These are phyloP conservation scores for Pristionchus japonicus DNA, from an alignment of 2,888 invertebrate genomes.

Conservation along the genomic window DNA sequence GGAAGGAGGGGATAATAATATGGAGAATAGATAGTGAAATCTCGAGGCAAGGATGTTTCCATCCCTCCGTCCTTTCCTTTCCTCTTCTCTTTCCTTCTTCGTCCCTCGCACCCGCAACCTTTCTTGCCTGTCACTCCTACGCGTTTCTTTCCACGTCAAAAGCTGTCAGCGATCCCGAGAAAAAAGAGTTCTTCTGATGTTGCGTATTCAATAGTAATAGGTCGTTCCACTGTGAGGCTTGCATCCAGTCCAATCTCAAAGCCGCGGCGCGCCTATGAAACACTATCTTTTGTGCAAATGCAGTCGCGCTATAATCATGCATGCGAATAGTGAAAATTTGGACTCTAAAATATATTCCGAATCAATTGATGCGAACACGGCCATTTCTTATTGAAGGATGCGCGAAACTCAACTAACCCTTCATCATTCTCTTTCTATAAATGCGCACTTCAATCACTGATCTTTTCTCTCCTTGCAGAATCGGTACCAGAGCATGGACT, in stretches of 20 bases:
- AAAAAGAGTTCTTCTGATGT: not conserved
- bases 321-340: no score
- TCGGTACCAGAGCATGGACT: slow-evolving; percentile 48
- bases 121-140: not conserved
- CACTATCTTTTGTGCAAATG: no score
- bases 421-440: no score
- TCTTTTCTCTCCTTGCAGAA: slow-evolving; percentile 39
- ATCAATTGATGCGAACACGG: no score
- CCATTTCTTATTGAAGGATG: no score
- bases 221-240: not conserved
- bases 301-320: no score
- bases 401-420: no score
- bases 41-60: slow-evolving; percentile 29
- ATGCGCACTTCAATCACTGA: no score
- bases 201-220: not conserved
- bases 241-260: no score
- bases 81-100: not conserved
- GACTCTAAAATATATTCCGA: not conserved
- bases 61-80: not conserved
- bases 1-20: slow-evolving; percentile 12
- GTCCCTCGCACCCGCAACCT: not conserved
- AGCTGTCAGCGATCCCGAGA: not conserved
- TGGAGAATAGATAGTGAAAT: slow-evolving; percentile 33
- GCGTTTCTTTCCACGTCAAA: slow-evolving; percentile 1
- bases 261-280: no score